Base-by-base conservation (phyloP, 35 echinoderm and acorn worm species). In the Ophiothrix spiculata region DNA sequence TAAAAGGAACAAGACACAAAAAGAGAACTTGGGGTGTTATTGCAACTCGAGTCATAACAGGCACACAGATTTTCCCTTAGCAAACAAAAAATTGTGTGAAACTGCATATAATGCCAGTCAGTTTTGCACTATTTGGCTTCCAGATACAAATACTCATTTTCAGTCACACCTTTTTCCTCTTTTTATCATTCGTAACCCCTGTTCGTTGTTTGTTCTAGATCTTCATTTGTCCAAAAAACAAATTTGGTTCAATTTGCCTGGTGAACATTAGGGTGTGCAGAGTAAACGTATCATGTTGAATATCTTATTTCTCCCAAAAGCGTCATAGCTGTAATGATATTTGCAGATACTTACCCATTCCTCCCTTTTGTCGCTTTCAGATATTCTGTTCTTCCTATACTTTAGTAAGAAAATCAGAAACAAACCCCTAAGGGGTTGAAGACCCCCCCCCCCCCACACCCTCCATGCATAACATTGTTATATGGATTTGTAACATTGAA, bases 271-370 rank as follows among this genome's bases (percentile, higher is more conserved):
- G 60, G 17, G 60, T 28, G 60, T 69, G 60, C 60, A n/a, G 29
- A 69, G 60, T 28, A 69, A 69, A 69, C 60, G n/a, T n/a, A 69
- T 69, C 60, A 69, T 69, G 29, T 28, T n/a, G 60, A 15, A 69
- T 69, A 69, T n/a, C n/a, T 69, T 28, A 69, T 28, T 69, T 69
- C 21, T 28, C 60, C 60, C 60, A 4, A 28, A 69, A 69, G 60
- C 60, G 25, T n/a, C 3, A 69, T 69, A 69, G 60, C 29, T n/a
- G 60, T 69, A 69, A 69, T 69, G 60, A 69, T 69, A 69, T 69
- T 69, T 69, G 60, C 23, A 28, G 60, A 69, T 69, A 69, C 60
- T 69, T 28, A 69, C 60, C 29, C 60, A 69, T 28, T 69, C 60
- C 60, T 69, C 60, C 60, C 60, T 28, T 69, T 54, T 69, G 17